phyloP scores from a whole-genome alignment of 1,140 invertebrate genomes.

The Drosophila auraria region DNA sequence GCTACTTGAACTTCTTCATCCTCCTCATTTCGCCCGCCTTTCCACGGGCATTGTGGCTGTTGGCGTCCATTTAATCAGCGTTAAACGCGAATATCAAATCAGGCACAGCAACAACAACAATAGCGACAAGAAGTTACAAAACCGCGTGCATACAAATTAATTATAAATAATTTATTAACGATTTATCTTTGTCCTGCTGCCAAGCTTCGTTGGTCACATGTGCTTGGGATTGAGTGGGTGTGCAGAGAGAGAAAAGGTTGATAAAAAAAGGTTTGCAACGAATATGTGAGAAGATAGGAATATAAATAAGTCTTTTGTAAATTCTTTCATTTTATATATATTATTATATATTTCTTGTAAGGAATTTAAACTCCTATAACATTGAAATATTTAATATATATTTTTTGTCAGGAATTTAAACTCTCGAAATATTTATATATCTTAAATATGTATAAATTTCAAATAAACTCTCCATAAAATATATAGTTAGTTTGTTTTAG shows the following conservation, averaged over 20 bases:
- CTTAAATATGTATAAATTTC: too few relatives aligned
- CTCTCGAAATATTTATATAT: too few relatives aligned
- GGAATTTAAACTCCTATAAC: too few relatives aligned
- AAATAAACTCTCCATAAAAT: too few relatives aligned
- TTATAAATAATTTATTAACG: conserved; percentile 84
- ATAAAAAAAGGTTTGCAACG: neutral
- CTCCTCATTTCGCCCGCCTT: conserved; percentile 12
- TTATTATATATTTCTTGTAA: too few relatives aligned
- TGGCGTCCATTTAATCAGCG: conserved; percentile 78
- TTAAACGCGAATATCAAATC: conserved; percentile 83
- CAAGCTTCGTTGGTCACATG: conserved; percentile 52
- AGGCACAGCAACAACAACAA: conserved; percentile 33
- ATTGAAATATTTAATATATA: too few relatives aligned
- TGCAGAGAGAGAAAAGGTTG: conserved; percentile 14
- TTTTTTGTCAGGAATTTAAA: too few relatives aligned
- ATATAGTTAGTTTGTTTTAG: too few relatives aligned
- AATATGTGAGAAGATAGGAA: too few relatives aligned
- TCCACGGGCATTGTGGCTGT: conserved; percentile 39
- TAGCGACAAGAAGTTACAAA: conserved; percentile 56
- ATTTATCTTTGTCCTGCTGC: conserved; percentile 80
- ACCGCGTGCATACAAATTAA: conserved; percentile 80
- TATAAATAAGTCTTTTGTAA: too few relatives aligned
- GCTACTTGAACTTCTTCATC: conserved; percentile 35
- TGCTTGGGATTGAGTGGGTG: conserved; percentile 50
- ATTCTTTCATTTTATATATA: too few relatives aligned